phyloP scores from a whole-genome alignment of 2,888 invertebrate species.

The Trissolcus brochymenae region DNA sequence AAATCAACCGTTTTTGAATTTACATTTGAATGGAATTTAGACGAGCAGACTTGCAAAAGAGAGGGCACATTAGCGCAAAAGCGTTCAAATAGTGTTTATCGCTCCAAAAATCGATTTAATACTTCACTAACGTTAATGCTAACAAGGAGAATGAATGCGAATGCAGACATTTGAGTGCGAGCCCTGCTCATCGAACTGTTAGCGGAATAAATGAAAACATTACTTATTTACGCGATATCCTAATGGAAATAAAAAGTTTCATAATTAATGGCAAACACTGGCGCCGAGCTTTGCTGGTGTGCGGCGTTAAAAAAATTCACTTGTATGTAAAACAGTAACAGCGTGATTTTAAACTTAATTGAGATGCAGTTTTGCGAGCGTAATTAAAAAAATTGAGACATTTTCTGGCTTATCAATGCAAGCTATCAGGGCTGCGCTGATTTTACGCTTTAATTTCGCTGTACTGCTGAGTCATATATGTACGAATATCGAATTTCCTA shows the following conservation, averaged over 20 bases:
- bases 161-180: no score
- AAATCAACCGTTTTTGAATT: conserved; percentile 5
- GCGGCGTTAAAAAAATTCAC: conserved; percentile 30
- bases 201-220: conserved; percentile 29
- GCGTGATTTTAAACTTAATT: conserved; percentile 42
- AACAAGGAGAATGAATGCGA: no score
- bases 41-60: not conserved
- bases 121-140: no score
- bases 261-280: conserved; percentile 49
- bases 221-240: conserved; percentile 45
- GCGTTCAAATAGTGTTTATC: conserved; percentile 3
- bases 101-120: no score
- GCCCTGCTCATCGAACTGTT: no score
- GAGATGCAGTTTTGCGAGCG: conserved; percentile 42
- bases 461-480: no score
- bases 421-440: conserved; percentile 24
- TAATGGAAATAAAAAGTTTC: conserved; percentile 49
- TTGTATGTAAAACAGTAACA: conserved; percentile 39
- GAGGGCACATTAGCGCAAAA: conserved; percentile 2
- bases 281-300: conserved; percentile 19
- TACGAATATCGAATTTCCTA: no score
- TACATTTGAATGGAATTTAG: conserved; percentile 4
- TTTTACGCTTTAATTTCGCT: conserved; percentile 8
- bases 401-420: conserved; percentile 41
- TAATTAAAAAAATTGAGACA: conserved; percentile 49